Evolutionary conservation across 2,113 vertebrate species (phyloP).

Genomic region (Protobothrops mucrosquamatus): DNA sequence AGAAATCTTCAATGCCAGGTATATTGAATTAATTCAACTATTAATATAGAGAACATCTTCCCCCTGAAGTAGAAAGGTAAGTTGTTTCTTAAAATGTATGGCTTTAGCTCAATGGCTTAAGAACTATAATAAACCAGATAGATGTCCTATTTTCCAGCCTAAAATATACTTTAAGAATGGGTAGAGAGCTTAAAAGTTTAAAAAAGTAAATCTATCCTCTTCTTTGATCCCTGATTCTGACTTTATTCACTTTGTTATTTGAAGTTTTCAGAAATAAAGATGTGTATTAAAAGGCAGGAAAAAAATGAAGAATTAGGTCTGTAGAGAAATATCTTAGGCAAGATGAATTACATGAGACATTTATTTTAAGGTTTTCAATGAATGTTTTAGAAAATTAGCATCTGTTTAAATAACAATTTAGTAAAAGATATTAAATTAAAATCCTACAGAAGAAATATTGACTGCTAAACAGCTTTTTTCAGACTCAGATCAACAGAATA

Average conservation of each 20-base stretch:
- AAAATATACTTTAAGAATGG: not conserved
- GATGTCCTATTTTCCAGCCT: slow-evolving; percentile 8
- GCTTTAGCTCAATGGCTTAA: not conserved
- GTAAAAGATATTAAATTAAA: not conserved
- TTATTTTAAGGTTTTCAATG: not conserved
- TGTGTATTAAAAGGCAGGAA: not conserved
- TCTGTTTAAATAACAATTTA: not conserved
- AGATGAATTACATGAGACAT: not conserved
- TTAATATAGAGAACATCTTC: rapidly evolving
- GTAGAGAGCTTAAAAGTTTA: not conserved
- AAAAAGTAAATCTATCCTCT: not conserved
- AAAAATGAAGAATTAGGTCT: not conserved
- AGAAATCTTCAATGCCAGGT: slow-evolving; percentile 52
- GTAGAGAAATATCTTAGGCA: not conserved
- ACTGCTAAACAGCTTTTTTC: not conserved
- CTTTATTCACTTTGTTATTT: not conserved
- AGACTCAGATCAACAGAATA: not conserved
- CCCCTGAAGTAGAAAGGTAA: not conserved
- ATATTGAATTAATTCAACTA: slow-evolving; percentile 2
- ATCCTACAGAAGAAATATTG: not conserved
- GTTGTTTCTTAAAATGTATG: not conserved
- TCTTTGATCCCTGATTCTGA: not conserved
- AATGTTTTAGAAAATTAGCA: not conserved
- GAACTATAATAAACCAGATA: not conserved
- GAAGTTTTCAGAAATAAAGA: not conserved